Conservation (phyloP, 2,888 invertebrate species). For the Diarsia mendica region DNA sequence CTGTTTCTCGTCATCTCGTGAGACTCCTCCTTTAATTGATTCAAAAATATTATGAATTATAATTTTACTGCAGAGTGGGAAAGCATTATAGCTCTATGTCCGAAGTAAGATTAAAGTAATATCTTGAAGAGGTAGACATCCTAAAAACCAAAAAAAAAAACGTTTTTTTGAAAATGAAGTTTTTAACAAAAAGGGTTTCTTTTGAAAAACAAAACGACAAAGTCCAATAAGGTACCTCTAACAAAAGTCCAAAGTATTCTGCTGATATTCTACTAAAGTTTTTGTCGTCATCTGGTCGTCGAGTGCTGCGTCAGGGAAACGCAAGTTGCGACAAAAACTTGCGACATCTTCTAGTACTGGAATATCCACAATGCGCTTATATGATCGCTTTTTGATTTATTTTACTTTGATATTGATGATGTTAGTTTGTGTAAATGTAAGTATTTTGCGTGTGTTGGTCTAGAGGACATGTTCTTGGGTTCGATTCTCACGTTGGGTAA, state of each 20-base stretch:
- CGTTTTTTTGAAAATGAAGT: background rate
- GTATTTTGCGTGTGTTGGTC: too few species aligned
- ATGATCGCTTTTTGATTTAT: constrained; percentile 3
- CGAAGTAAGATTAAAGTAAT: background rate
- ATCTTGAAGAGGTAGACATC: background rate
- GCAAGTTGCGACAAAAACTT: constrained; percentile 37
- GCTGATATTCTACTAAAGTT: constrained; percentile 38
- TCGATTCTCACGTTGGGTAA: too few species aligned
- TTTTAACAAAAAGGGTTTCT: background rate
- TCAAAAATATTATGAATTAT: background rate
- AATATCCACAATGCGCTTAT: background rate
- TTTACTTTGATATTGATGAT: background rate
- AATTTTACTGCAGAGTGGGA: background rate
- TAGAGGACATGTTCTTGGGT: too few species aligned
- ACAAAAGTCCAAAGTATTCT: constrained; percentile 15
- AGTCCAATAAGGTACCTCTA: background rate
- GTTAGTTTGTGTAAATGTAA: background rate
- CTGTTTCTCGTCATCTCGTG: too few species aligned
- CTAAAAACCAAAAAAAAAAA: background rate
- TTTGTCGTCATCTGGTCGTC: constrained; percentile 39
- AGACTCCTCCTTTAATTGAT: too few species aligned
- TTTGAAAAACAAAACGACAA: background rate
- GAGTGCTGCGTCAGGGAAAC: constrained; percentile 28
- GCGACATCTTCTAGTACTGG: background rate
- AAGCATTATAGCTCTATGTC: background rate